Base-by-base conservation (phyloP, 1,140 invertebrate species). In the Vollenhovia emeryi region DNA sequence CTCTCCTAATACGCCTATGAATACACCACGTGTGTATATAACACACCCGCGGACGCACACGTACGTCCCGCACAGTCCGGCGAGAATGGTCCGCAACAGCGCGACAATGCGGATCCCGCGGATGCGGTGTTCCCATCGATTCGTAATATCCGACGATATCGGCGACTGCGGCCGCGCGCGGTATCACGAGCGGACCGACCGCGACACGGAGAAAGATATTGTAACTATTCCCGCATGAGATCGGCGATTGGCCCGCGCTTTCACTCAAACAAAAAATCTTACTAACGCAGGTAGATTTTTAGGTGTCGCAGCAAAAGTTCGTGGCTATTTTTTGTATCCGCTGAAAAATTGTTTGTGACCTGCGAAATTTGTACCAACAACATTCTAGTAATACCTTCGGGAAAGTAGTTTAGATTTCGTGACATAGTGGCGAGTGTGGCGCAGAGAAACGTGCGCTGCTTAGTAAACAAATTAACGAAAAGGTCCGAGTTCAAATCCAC, bases 161-260 rank as follows among this genome's bases (percentile, higher is more conserved):
- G 85, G 50, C 21, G 45, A 24, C n/a, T 50, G 33, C 21, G 13
- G 36, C 33, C 50, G 30, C 11, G 11, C 27, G 40, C 66, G 60
- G 30, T 86, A 89, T 89, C 87, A 71, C 27, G 21, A 59, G 15
- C 57, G 8, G 82, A 40, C 43, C 83, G 84, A 78, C 76, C 87
- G 68, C 59, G 62, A 75, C 73, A 68, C 59, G 66, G 48, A n/a
- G 52, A 89, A 86, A 89, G 88, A 89, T 89, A 89, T 40, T 43
- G 62, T 48, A 8, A 13, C 60, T 75, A 80, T 68, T 89, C 85
- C 85, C 85, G 78, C 30, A 36, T 59, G 79, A 74, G 76, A n/a
- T 50, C 60, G 75, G 48, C 43, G 86, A 66, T 59, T 68, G 74
- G 24, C 21, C n/a, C 55, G 8, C 68, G 43, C 84, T 89, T 89